Conservation (phyloP, 2,113 vertebrate species). For the Erpornis zantholeuca region DNA sequence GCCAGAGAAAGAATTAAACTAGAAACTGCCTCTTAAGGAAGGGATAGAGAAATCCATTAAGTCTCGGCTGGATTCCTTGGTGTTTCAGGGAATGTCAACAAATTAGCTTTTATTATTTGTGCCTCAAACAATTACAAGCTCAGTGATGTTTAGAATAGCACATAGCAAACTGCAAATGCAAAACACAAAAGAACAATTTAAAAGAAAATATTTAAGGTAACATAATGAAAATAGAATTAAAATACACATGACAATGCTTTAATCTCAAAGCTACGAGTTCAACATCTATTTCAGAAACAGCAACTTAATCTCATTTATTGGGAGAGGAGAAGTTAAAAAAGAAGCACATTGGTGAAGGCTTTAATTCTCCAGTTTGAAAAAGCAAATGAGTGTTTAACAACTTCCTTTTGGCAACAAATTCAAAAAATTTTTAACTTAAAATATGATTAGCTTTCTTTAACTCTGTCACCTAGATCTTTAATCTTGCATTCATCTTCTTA, state of each 20-base stretch:
- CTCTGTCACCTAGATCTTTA: not conserved
- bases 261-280: not conserved
- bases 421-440: not conserved
- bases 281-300: not conserved
- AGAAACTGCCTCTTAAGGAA: constrained; percentile 24
- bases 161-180: not conserved
- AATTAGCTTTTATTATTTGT: constrained; percentile 48
- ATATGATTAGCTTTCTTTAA: not conserved
- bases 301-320: not conserved
- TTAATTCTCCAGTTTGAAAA: not conserved
- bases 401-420: not conserved
- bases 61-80: not conserved
- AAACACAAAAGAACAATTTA: not conserved
- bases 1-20: constrained; percentile 20
- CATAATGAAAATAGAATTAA: constrained; percentile 4
- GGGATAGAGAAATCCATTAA: constrained; percentile 17
- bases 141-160: not conserved
- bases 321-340: not conserved
- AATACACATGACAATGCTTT: not conserved
- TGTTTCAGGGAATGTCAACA: constrained; percentile 30
- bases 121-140: constrained; percentile 25
- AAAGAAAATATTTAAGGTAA: constrained; percentile 19
- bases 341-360: not conserved
- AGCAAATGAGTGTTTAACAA: not conserved
- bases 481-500: not conserved